phyloP scores from a whole-genome alignment of 2,797 vertebrate genomes.

The Artibeus lituratus region DNA sequence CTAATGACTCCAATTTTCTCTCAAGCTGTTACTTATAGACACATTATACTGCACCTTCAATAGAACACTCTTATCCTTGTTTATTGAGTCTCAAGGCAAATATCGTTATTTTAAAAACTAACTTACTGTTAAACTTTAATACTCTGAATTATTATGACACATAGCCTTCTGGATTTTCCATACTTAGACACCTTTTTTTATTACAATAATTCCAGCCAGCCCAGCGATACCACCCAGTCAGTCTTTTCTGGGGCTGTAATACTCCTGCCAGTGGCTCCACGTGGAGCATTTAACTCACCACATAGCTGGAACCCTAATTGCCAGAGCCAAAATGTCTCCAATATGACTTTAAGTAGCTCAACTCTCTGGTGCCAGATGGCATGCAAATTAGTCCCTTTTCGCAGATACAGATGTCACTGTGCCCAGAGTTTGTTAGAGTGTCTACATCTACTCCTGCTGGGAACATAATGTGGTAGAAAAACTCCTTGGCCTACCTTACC shows the following conservation, averaged over 20 bases:
- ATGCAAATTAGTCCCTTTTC: conserved; percentile 69
- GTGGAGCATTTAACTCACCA: conserved; percentile 57
- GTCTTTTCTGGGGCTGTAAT: background rate
- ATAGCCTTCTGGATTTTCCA: background rate
- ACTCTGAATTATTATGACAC: background rate
- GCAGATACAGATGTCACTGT: conserved; percentile 61
- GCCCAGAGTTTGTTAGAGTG: conserved; percentile 62
- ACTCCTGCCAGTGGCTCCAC: conserved; percentile 21
- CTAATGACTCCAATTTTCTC: conserved; percentile 78
- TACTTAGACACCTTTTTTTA: background rate
- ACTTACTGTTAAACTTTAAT: background rate
- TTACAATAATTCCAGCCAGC: background rate
- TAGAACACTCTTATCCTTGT: conserved; percentile 43
- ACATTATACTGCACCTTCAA: conserved; percentile 62
- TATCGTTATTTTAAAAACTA: background rate
- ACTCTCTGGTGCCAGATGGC: conserved; percentile 76
- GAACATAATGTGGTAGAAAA: conserved; percentile 57
- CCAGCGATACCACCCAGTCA: background rate
- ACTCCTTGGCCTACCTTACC: background rate
- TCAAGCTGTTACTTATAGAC: conserved; percentile 78
- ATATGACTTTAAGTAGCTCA: conserved; percentile 68
- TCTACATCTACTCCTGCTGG: conserved; percentile 28
- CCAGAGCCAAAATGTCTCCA: conserved; percentile 68
- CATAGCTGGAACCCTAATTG: conserved; percentile 53
- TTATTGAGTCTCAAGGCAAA: conserved; percentile 14